Evolutionary conservation across 2,797 vertebrate species (phyloP), one percentile per base, ranked within the genome.

Genomic region (Serranus cabrilla): DNA sequence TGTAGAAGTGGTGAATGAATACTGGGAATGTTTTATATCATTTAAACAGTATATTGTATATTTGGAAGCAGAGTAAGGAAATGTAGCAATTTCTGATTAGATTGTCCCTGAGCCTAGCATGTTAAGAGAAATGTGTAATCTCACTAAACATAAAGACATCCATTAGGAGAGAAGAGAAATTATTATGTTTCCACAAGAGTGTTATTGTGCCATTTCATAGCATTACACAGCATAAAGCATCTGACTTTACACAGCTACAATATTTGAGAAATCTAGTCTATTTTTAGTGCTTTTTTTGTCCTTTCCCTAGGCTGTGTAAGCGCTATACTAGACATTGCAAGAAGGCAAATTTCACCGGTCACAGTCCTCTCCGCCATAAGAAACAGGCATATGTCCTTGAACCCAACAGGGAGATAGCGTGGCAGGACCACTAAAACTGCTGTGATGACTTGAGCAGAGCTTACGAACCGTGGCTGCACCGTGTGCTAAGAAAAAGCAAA

Each of bases 301-400:
- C 39, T 82, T 81, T 80, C 72, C 70, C 37, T 11, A 45, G 66
- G 76, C 81, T 55, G 17, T 74, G 49, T 57, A 51, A 69, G 47
- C 20, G 18, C 71, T 74, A 34, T 39, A 74, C 61, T 46, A 89
- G 70, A 78, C 73, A 68, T 47, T 46, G 70, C 39, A 78, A 78
- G 67, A 80, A 83, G 51, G 67, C n/a, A 50, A 69, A 83, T 81
- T 88, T 83, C 55, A 61, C 76, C 49, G 57, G 87, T 86, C 88
- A 87, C 82, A 88, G 79, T 86, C 52, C 71, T 59, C 34, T 39
- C 63, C n/a, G 9, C 55, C 58, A 75, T 72, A 39, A 71, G 71
- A 82, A 86, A 81, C 49, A 61, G 62, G 34, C 76, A 72, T 58
- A 76, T 78, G 81, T 51, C 75, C 80, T 88, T 83, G 76, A 87